Evolutionary conservation across 2,113 vertebrate species (phyloP), one percentile per base, ranked within the genome.

Genomic region (Erythrocercus mccallii): DNA sequence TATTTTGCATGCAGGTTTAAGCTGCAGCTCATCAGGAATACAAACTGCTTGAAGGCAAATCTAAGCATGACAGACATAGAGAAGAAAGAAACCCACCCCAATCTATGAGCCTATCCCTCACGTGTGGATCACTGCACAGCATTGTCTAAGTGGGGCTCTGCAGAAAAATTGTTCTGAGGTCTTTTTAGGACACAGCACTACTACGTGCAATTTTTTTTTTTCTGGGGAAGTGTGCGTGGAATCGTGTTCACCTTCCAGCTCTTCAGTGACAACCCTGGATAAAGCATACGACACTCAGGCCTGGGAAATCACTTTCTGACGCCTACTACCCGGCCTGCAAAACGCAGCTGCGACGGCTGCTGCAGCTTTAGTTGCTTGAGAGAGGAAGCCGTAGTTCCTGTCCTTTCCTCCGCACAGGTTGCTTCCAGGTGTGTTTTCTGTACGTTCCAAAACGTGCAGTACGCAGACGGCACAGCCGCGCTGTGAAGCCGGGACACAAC

Each of bases 11-110:
- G 58, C 40, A 37, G 54, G 37, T 88, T 95, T 90, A 86, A 92
- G 77, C 80, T 35, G 71, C 82, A 69, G 62, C 79, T 82, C 76
- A 86, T 88, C 68, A 65, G 82, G 28, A 72, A 82, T 72, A 90
- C 79, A 90, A 90, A 82, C 74, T 76, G 91, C 91, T 80, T 23
- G 71, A 90, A 86, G 80, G 91, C 71, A 88, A 82, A 92, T 60
- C 15, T 38, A 73, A 64, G 61, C 57, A 47, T 76, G 37, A 78
- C 56, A 68, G 69, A 44, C 31, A 24, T 3, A 24, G 14, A 30
- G 14, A n/a, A 12, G 9, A 7, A 10, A 25, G 30, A 47, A 53
- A 15, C 4, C 1, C 17, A 40, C 1, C 5, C n/a, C 18, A 35
- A 22, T 4, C 66, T 24, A 45, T 16, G 20, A 86, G 56, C 35